Evolutionary conservation across 2,888 invertebrate species (phyloP), one percentile per base, ranked within the genome.

Genomic region (Antheraea yamamai): DNA sequence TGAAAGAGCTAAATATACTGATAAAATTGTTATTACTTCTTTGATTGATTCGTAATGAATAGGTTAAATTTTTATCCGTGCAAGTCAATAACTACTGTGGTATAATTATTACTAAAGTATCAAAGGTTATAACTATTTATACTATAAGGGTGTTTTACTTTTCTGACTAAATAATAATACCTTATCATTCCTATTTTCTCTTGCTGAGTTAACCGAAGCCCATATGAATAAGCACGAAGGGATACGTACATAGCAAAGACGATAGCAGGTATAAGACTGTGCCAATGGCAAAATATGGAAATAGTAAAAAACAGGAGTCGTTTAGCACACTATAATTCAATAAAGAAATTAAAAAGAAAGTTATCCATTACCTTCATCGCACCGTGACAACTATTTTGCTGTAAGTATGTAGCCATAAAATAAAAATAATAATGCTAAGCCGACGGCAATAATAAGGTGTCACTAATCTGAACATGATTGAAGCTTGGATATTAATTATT

Each of bases 1-100:
- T 79, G 81, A 80, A 80, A 78, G 76, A 83, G 81, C 79, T 76
- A 77, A 77, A 78, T 75, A 77, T 76, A 72, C 68, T 66, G 72
- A 73, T 39, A 74, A 75, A 76, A 71, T 75, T 66, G 64, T 30
- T 66, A 66, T 30, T 66, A 16, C 16, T 26, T 64, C 23, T 64
- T 20, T 58, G n/a, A 58, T 61, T 66, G 30, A 66, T 30, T 30
- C 16, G 64, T 26, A 30, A 61, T 61, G 7, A 23, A 6, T 30
- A 66, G 64, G 16, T 16, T 66, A 30, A 16, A 30, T 66, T 7
- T 66, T 66, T 30, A 66, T 26, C 26, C 16, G 26, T 30, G 14
- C 14, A 30, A 61, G 23, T 66, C 6, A 4, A 30, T 26, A 16
- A 26, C 64, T 64, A 26, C 16, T 64, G 26, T 26, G 10, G 26